Base-by-base conservation (phyloP, 2,888 invertebrate genomes). In the Perithous albicinctus region DNA sequence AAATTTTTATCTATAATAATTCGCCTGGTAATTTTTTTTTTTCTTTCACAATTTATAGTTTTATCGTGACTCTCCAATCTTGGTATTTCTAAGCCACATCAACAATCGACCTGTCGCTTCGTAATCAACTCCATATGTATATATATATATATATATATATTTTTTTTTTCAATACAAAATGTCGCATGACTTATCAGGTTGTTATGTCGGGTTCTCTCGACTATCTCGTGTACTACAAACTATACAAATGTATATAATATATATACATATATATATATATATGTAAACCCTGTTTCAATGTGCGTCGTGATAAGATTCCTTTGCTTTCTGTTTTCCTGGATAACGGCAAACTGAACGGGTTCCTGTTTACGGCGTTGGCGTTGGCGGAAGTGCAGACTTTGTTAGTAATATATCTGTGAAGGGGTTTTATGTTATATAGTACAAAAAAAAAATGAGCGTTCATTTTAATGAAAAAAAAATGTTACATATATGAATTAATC, bases 141-240 rank as follows among this genome's bases (percentile, higher is more conserved):
- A n/a, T n/a, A n/a, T n/a, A n/a, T 87, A 69, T 92, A 29, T 29
- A 29, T 29, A 29, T 29, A 89, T 82, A 88, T 87, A 18, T 92
- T 95, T 15, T 89, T 90, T 91, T 91, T 91, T 92, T 90, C 88
- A 90, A 91, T 89, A 91, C 90, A 90, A 91, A 90, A 89, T 90
- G 89, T 92, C 92, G 88, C 89, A 85, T 80, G 85, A 84, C 73
- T 88, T 91, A 92, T 63, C 91, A 92, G 92, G 91, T 88, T 84
- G 86, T 79, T 85, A 92, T 88, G 85, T 70, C 41, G 86, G 74
- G 84, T 32, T 66, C 76, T 83, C 82, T 82, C 85, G 76, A 72
- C 80, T 84, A 85, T 82, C 72, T 46, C 86, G 83, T 26, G 64
- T 38, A 4, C n/a, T 2, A 4, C 2, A 8, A n/a, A 2, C 46